Percentiles rank a stretch among this genome's conserved stretches.
Conservation (phyloP, 2,113 vertebrate genomes). For the Periophthalmodon schlosseri region DNA sequence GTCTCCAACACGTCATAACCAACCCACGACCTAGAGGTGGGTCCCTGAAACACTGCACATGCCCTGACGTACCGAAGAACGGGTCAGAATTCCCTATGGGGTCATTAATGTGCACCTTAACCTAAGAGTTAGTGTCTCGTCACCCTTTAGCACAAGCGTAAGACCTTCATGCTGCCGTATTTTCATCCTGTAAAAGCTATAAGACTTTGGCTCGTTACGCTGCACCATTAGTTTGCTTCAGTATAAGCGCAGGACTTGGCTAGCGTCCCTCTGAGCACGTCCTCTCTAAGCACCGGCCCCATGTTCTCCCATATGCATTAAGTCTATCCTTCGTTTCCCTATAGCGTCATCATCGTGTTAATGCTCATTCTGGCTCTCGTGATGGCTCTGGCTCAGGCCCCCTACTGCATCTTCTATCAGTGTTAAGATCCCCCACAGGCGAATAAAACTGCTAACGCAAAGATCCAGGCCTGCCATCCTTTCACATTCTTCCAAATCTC, state of each 20-base stretch:
- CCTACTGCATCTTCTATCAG: slow-evolving; percentile 19
- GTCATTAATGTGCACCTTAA: not conserved
- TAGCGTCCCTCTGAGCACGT: not conserved
- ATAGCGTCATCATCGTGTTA: slow-evolving; percentile 12
- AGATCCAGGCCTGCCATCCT: not conserved
- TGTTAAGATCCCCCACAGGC: slow-evolving; percentile 29
- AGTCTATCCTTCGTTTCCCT: not conserved
- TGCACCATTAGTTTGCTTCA: not conserved
- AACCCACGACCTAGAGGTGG: not conserved
- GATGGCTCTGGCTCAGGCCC: not conserved
- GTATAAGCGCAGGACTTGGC: not conserved
- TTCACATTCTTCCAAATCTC: slow-evolving; percentile 3
- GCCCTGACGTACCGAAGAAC: not conserved
- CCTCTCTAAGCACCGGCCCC: not conserved
- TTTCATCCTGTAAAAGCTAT: not conserved
- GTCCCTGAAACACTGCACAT: not conserved
- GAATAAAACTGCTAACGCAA: slow-evolving; percentile 18
- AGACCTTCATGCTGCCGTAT: not conserved
- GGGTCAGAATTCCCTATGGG: not conserved
- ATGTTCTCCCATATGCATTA: not conserved
- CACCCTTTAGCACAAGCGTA: not conserved
- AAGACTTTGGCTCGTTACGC: not conserved
- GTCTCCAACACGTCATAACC: not conserved
- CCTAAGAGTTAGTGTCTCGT: not conserved
- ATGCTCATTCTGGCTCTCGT: slow-evolving; percentile 9